Percentiles rank a stretch among this genome's conserved stretches.
Conservation (phyloP, 2,888 invertebrate species). For the Ophioninae sp. region DNA sequence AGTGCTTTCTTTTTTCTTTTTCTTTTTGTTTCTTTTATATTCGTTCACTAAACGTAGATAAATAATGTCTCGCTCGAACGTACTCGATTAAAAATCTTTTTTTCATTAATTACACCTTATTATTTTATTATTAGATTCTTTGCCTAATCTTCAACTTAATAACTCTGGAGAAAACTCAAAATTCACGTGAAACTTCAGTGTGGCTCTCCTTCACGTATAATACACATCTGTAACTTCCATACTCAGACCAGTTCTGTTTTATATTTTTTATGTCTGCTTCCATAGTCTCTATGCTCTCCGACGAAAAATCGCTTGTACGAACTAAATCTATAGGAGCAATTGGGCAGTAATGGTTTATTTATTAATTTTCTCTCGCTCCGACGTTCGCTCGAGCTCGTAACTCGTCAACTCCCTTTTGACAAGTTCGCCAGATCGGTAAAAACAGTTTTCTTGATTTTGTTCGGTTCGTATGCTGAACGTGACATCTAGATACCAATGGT, state of each 20-base stretch:
- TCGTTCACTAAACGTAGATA: constrained; percentile 29
- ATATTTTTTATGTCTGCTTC: constrained; percentile 34
- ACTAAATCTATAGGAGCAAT: constrained; percentile 63
- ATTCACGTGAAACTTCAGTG: neutral
- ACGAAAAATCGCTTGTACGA: constrained; percentile 38
- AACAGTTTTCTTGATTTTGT: neutral
- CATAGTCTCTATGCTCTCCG: constrained; percentile 49
- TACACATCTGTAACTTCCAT: constrained; percentile 12
- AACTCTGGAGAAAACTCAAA: constrained; percentile 3
- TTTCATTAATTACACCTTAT: constrained; percentile 24
- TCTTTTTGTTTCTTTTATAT: too few species aligned
- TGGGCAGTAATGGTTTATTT: constrained; percentile 63
- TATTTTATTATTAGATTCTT: constrained; percentile 13
- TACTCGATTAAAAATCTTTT: constrained; percentile 48
- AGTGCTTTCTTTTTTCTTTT: constrained; percentile 26
- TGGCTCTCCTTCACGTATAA: constrained; percentile 13
- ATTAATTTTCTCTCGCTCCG: constrained; percentile 34
- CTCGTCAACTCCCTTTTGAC: constrained; percentile 56
- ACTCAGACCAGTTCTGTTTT: constrained; percentile 10
- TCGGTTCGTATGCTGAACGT: constrained; percentile 32
- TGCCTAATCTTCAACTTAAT: constrained; percentile 4
- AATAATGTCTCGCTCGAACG: constrained; percentile 23
- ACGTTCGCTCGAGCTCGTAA: constrained; percentile 46
- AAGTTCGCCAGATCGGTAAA: constrained; percentile 32
- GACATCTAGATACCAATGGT: constrained; percentile 53